Evolutionary conservation across 2,797 vertebrate genomes (phyloP), one percentile per base, ranked within the genome.

Genomic region (Morus bassanus): DNA sequence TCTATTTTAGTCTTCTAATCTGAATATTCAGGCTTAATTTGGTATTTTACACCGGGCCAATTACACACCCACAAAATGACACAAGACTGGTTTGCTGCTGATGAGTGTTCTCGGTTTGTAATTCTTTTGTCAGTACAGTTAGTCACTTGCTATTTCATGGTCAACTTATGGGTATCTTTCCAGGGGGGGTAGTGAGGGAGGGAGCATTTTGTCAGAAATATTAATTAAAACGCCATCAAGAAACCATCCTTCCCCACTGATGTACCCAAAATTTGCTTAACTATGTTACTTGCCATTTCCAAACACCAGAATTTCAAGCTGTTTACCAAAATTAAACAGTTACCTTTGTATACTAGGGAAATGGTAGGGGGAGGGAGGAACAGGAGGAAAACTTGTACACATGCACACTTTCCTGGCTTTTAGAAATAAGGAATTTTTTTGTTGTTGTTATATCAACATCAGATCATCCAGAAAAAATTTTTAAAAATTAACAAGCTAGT

Each of bases 21-120:
- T 92, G 76, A 91, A 88, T 94, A 92, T 67, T 86, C 76, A 82
- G 61, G 77, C 43, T 92, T 94, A 92, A 93, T 97, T 96, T 96
- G 85, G 60, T 94, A 88, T 95, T 93, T 97, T 93, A 84, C 59
- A 50, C 56, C 2, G 10, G 75, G 85, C 65, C 59, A 90, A 81
- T 93, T 96, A 89, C 76, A 95, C 91, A 92, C 80, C 85, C 85
- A 88, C 82, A 95, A 90, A 95, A 96, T 92, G 85, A 93, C 92
- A 96, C 8, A 23, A 73, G 85, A 33, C 35, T 46, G 25, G 39
- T 69, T 94, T 84, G 63, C 48, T 3, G 1, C 24, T 75, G 80
- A 54, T 84, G 93, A 92, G 69, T 53, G 18, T 86, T 91, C 63
- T 33, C 61, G 43, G 31, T 76, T 93, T 84, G 33, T 53, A 73